Conservation (phyloP, 2,888 invertebrate species). For the Gastracanthus pulcherrimus region DNA sequence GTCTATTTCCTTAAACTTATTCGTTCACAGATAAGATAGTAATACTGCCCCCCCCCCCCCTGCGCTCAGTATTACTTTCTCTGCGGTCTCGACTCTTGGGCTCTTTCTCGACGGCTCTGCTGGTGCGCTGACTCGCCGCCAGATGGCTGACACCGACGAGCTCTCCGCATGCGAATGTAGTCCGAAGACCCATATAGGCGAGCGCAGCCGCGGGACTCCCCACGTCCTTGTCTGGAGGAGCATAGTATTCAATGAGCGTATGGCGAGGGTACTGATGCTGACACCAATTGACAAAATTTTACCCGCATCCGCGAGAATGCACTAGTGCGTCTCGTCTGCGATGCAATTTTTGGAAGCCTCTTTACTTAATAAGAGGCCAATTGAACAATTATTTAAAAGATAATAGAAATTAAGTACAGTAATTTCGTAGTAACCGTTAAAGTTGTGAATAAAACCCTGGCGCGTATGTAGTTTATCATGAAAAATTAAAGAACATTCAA, state of each 20-base stretch:
- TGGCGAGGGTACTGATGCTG: slow-evolving; percentile 93
- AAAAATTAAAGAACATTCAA: too few relatives aligned
- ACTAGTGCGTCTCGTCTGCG: slow-evolving; percentile 71
- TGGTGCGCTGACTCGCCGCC: not conserved
- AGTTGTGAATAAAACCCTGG: not conserved
- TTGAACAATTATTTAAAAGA: not conserved
- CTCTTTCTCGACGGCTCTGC: not conserved
- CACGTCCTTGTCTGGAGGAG: slow-evolving; percentile 89
- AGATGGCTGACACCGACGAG: not conserved
- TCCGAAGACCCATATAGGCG: not conserved
- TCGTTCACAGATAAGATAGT: not conserved
- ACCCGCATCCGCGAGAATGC: slow-evolving; percentile 81
- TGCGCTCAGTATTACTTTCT: too few relatives aligned
- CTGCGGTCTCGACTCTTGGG: not conserved
- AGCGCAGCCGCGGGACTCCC: too few relatives aligned
- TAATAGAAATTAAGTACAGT: not conserved
- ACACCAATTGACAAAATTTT: slow-evolving; percentile 81
- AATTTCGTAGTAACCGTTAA: not conserved
- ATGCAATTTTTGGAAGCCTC: slow-evolving; percentile 90
- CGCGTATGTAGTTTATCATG: not conserved
- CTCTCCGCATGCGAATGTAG: not conserved
- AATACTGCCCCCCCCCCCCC: not conserved
- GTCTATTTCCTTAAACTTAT: not conserved
- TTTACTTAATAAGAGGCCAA: slow-evolving; percentile 82
- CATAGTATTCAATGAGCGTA: slow-evolving; percentile 92